Base-by-base conservation (phyloP, 1,140 invertebrate species). In the Pseudachorutes palmiensis region DNA sequence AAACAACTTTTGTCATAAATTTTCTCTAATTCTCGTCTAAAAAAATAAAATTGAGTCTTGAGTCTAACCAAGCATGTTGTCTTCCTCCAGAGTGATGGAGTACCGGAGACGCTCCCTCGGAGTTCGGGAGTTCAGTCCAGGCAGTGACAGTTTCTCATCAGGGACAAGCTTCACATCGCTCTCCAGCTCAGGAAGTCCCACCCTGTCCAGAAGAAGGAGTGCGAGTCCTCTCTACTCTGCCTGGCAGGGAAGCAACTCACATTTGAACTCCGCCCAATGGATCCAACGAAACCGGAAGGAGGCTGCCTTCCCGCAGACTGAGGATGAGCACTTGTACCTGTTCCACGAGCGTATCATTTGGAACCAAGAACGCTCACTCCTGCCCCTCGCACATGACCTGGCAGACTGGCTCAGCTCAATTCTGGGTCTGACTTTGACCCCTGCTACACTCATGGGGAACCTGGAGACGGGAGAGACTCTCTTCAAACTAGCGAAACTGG, bases 371-470 rank as follows among this genome's bases (percentile, higher is more conserved):
- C 81, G 87, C 63, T 88, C 90, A 76, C 82, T 93, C 70, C 84
- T 88, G 73, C 89, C 88, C 0, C 80, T 91, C 26, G 88, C 90
- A 76, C 89, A 92, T 77, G 90, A 92, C 80, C 79, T 92, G 58
- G 88, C 89, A 19, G 89, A 91, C 75, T 92, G 90, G 90, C 85
- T 92, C 66, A 91, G 90, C 78, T 89, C 88, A 76, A 88, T 86
- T 64, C 82, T 91, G 70, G 88, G 89, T 89, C 55, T 32, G 2
- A 16, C 26, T 67, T 83, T 91, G 67, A 88, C 82, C 14, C 83
- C 87, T 5, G 85, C 88, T 28, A 91, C 90, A 77, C 88, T 92
- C 74, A 83, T 91, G 73, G 83, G 88, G 59, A 82, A 83, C 41
- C 76, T 92, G 73, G 89, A 91, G 78, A 91, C 90, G 78, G 90